These are phyloP conservation scores for Spongia lamella DNA, from an alignment of 37 sponge, comb jelly and placozoan genomes.

Conservation along the genomic window DNA sequence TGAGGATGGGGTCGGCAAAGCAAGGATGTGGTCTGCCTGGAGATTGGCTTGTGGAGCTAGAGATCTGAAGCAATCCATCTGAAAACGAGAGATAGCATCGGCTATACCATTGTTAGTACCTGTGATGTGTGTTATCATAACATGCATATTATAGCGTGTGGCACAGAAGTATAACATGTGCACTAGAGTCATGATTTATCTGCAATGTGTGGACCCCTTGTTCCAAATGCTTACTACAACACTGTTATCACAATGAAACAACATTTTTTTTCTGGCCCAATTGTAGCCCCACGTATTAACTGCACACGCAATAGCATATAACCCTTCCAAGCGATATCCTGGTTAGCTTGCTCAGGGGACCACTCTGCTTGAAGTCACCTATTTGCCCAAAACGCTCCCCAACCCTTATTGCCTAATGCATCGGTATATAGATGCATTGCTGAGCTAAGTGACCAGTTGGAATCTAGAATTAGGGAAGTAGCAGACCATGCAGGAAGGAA, in stretches of 20 bases:
- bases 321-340: background rate
- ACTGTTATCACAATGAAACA: slow-evolving; percentile 26
- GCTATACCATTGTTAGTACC: slow-evolving; percentile 18
- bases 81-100: slow-evolving; percentile 23
- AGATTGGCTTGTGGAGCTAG: slow-evolving; percentile 24
- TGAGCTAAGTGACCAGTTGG: slow-evolving; percentile 11
- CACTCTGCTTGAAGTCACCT: slow-evolving; percentile 35
- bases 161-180: slow-evolving; percentile 11
- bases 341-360: slow-evolving; percentile 3
- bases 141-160: background rate
- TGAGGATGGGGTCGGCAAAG: background rate
- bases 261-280: background rate
- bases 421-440: slow-evolving; percentile 34
- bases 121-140: slow-evolving; percentile 14
- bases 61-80: background rate
- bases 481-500: slow-evolving; percentile 50
- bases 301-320: slow-evolving; percentile 23
- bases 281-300: slow-evolving; percentile 11
- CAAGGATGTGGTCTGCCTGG: background rate
- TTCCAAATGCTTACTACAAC: slow-evolving; percentile 13
- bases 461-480: background rate
- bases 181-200: slow-evolving; percentile 20
- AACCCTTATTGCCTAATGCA: slow-evolving; percentile 41
- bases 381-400: slow-evolving; percentile 25
- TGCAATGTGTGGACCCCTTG: background rate